These are phyloP conservation scores for Porites divaricata DNA, from an alignment of 92 coral and sea anemone species.

Conservation along the genomic window DNA sequence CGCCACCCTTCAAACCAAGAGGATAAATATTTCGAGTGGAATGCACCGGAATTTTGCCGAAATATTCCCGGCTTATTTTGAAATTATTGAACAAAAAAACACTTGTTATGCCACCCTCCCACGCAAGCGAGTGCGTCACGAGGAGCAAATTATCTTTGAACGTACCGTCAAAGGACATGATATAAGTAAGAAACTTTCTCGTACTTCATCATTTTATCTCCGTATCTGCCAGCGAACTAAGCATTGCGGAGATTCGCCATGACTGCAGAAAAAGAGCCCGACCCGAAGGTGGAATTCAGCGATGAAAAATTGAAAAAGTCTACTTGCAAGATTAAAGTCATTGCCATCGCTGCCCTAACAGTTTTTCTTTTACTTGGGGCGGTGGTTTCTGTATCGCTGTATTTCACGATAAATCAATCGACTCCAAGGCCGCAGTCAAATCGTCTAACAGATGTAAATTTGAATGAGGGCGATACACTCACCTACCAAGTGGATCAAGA, in stretches of 20 bases:
- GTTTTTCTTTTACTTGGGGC: not conserved
- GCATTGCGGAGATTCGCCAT: not conserved
- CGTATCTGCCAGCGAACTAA: not conserved
- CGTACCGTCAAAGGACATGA: not conserved
- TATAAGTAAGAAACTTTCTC: not conserved
- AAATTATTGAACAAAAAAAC: not conserved
- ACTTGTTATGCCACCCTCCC: slow-evolving; percentile 4
- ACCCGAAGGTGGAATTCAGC: not conserved
- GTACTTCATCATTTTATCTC: not conserved
- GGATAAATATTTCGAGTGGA: not conserved
- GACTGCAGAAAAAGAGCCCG: not conserved
- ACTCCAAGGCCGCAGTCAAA: not conserved
- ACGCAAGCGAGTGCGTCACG: not conserved
- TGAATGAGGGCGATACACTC: slow-evolving; percentile 5
- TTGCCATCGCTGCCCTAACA: not conserved
- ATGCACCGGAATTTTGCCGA: not conserved
- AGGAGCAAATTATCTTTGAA: too few species aligned
- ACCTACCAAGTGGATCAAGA: slow-evolving; percentile 22
- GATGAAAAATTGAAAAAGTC: not conserved
- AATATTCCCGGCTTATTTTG: not conserved
- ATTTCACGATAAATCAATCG: not conserved
- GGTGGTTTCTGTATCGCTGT: slow-evolving; percentile 10
- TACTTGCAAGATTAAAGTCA: not conserved
- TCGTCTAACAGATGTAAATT: not conserved
- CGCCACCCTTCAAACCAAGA: not conserved